phyloP scores from a whole-genome alignment of 2,888 invertebrate genomes.

The Drosophila multiciliata region DNA sequence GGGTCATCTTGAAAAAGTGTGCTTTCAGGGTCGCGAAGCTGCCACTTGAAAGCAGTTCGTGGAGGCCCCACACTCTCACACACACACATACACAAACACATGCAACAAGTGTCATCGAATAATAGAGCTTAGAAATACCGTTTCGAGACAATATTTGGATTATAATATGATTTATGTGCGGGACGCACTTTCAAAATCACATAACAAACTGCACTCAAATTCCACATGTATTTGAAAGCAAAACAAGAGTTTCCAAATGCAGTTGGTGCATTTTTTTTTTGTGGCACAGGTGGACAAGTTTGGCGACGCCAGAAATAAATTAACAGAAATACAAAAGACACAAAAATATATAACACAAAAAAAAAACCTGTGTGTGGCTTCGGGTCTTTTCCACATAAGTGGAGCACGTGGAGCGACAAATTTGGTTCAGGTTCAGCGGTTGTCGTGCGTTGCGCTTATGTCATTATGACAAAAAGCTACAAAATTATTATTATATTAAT shows the following conservation, averaged over 20 bases:
- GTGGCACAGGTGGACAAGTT: constrained; percentile 76
- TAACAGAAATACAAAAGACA: constrained; percentile 22
- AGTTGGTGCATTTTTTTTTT: constrained; percentile 15
- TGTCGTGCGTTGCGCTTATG: constrained; percentile 71
- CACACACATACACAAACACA: constrained; percentile 18
- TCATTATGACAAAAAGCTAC: constrained; percentile 56
- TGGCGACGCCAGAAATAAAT: constrained; percentile 57
- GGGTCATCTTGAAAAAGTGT: constrained; percentile 24
- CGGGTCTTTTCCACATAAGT: constrained; percentile 39
- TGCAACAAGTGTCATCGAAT: constrained; percentile 68
- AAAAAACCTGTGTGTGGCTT: constrained; percentile 30
- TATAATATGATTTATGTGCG: constrained; percentile 73
- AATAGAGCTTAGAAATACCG: constrained; percentile 31
- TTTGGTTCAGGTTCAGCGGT: constrained; percentile 77
- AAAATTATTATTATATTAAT: constrained; percentile 77
- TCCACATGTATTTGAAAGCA: constrained; percentile 41
- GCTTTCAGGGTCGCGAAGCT: constrained; percentile 50
- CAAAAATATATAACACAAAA: constrained; percentile 6
- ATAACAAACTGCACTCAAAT: constrained; percentile 43
- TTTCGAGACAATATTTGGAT: constrained; percentile 61
- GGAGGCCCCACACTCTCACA: constrained; percentile 20
- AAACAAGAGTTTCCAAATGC: constrained; percentile 46
- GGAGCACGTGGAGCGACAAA: constrained; percentile 63
- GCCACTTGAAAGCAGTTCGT: constrained; percentile 38
- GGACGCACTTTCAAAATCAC: constrained; percentile 71